phyloP scores from a whole-genome alignment of 2,113 vertebrate genomes.

The Channa argus region DNA sequence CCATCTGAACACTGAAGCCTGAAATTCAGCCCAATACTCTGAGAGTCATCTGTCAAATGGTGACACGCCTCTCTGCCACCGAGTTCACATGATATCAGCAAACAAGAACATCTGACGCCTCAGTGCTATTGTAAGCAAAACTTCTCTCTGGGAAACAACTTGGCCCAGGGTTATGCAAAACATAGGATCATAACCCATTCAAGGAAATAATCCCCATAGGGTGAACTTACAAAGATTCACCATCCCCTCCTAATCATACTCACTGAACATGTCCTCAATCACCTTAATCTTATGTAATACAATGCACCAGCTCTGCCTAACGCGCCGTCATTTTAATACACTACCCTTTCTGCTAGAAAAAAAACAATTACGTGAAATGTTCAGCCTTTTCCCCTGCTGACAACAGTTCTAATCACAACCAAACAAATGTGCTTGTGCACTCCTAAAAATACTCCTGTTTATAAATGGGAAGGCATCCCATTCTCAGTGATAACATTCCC shows the following conservation, averaged over 20 bases:
- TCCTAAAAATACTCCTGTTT: conserved; percentile 69
- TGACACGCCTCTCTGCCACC: conserved; percentile 25
- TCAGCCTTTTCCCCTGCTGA: conserved; percentile 55
- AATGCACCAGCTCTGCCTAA: not conserved
- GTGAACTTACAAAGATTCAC: not conserved
- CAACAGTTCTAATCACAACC: conserved; percentile 66
- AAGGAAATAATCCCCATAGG: not conserved
- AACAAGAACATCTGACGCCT: conserved; percentile 58
- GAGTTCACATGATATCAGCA: conserved; percentile 44
- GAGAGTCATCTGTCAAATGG: conserved; percentile 17
- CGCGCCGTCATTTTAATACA: not conserved
- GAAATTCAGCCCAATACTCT: not conserved
- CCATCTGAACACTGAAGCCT: conserved; percentile 7
- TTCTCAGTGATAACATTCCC: conserved; percentile 45
- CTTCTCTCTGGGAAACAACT: conserved; percentile 24
- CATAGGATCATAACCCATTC: not conserved
- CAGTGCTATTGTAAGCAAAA: conserved; percentile 42
- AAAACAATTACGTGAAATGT: conserved; percentile 47
- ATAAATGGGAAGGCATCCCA: conserved; percentile 54
- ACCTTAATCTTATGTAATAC: conserved; percentile 7
- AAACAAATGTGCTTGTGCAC: conserved; percentile 51
- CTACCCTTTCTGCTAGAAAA: conserved; percentile 1
- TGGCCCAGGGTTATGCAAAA: conserved; percentile 1
- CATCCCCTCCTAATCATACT: not conserved
- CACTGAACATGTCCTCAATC: not conserved